Evolutionary conservation across 1,140 invertebrate genomes (phyloP), one percentile per base, ranked within the genome.

Genomic region (Bradysia coprophila): DNA sequence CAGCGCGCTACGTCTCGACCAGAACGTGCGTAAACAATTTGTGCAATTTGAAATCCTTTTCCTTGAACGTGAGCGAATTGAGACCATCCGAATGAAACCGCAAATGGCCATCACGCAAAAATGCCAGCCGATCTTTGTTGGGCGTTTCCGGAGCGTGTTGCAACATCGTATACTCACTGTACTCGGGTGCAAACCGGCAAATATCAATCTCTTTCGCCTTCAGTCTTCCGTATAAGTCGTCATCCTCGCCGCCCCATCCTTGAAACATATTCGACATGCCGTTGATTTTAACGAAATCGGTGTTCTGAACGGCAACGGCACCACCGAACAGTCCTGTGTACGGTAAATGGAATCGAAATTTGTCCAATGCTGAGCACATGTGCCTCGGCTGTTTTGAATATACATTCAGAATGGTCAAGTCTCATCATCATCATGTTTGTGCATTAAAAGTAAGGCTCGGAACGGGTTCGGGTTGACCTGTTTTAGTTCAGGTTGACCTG

Each of bases 181-280:
- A 63, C 15, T 69, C 58, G 19, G 81, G 74, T 40, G 74, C 69
- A 62, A 86, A 85, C 47, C 83, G 68, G 46, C 70, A 75, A 11
- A 83, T 64, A 49, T 69, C 61, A 13, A 75, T 57, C 20, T 68
- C 61, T 45, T 65, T 54, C 32, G 57, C 49, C 21, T 63, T 53
- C 28, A 83, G 54, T 31, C 79, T 61, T 31, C 54, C 65, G 49
- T 76, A 83, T 54, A 95, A 77, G 59, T 96, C 90, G 65, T 93
- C 89, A 62, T 92, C 86, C 65, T 92, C 86, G 31, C 81, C 77
- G 43, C 75, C 84, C 82, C 81, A 89, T 0, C 84, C 88, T 67
- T 75, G 88, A 63, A 83, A 93, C 20, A 75, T 59, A 64, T 93
- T 94, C 11, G 86, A 88, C 70, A 93, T 94, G 2, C 93, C 92